Base-by-base conservation (phyloP, 2,113 vertebrate genomes). In the Cairina moschata region DNA sequence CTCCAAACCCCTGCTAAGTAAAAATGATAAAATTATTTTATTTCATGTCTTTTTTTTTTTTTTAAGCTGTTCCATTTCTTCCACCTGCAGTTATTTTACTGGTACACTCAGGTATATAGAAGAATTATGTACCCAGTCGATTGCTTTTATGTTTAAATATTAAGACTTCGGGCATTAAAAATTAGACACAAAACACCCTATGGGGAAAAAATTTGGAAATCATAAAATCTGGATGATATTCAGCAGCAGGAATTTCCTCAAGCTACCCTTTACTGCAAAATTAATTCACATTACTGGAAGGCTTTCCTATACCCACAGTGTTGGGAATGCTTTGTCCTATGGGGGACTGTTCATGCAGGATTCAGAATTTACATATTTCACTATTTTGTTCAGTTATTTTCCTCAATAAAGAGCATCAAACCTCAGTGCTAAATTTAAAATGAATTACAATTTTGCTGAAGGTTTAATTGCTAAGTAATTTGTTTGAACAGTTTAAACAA, bases 391-490 rank as follows among this genome's bases (percentile, higher is more conserved):
- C 94, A 69, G 96, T 96, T 98, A 97, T 96, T 97, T 97, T 98
- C 97, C 97, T 97, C 97, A 97, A 97, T 97, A 98, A 98, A 97
- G 93, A 97, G 92, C 95, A 97, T 97, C 97, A 98, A 98, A 98
- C 96, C 97, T 98, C 97, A 81, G 83, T 92, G 97, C 96, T 98
- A 98, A 98, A 98, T 98, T 98, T 98, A 98, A 98, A 98, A 98
- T 98, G 98, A 98, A 98, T 98, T 98, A 98, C 95, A 98, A 97
- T 98, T 98, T 98, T 98, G 94, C 97, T 98, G 98, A 98, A 98
- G 97, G 97, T 98, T 98, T 98, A 98, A 98, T 98, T 98, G 98
- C 98, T 98, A 97, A 98, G 98, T 98, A 98, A 98, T 98, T 98
- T 98, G 98, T 98, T 98, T 98, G 98, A 98, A 98, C 97, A 98